A percentile compares a stretch with the other conserved stretches of the same genome.
Evolutionary conservation across 1,140 invertebrate genomes (phyloP).

Genomic region (Rhopalosiphum padi): DNA sequence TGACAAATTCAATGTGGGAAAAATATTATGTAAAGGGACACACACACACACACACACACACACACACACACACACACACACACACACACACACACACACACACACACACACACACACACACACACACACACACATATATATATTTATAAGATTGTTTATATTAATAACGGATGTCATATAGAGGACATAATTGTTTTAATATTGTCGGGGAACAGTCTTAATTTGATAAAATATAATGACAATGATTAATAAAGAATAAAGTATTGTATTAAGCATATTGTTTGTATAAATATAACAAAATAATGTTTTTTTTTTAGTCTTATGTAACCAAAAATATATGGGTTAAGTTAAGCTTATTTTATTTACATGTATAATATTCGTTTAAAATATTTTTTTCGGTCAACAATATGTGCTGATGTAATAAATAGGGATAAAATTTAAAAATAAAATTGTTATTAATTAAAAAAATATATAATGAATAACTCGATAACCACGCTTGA

Average conservation of each 20-base stretch:
- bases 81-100: not conserved
- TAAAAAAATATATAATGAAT: not conserved
- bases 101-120: not conserved
- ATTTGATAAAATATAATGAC: not conserved
- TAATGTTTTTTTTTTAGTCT: not conserved
- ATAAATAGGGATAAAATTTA: not conserved
- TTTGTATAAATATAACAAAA: not conserved
- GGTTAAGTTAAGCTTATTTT: not conserved
- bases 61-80: too few species aligned
- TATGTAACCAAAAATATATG: not conserved
- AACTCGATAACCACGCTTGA: not conserved
- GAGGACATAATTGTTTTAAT: not conserved
- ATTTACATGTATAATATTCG: not conserved
- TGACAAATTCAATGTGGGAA: conserved; percentile 31
- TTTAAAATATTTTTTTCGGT: not conserved
- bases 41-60: not conserved
- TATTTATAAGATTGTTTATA: not conserved
- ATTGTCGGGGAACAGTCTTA: not conserved
- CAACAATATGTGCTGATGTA: not conserved
- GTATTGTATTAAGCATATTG: not conserved
- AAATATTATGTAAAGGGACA: conserved; percentile 1
- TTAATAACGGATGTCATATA: not conserved
- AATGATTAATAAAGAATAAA: not conserved
- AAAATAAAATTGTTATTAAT: not conserved
- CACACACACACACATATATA: not conserved